Percentiles rank a stretch among this genome's conserved stretches.
phyloP scores from a whole-genome alignment of 92 coral and sea anemone genomes.

The Epizoanthus illoricatus region DNA sequence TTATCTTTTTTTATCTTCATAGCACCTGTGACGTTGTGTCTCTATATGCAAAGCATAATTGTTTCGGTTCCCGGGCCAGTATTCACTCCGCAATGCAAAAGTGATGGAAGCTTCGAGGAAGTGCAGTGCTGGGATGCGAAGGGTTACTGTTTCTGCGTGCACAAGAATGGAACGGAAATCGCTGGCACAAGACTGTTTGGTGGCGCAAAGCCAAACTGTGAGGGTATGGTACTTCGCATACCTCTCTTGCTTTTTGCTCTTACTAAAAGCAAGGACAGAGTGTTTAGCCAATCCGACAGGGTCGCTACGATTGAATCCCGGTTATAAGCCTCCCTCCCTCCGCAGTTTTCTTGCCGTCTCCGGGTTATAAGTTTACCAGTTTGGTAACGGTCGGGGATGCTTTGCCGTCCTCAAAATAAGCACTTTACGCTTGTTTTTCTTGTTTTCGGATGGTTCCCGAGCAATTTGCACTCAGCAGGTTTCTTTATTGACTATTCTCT shows the following conservation, averaged over 20 bases:
- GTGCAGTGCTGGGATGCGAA: slow-evolving; percentile 64
- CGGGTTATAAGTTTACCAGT: no score
- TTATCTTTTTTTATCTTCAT: neutral
- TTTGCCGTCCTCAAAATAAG: no score
- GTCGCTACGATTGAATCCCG: no score
- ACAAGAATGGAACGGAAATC: slow-evolving; percentile 54
- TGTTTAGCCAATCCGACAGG: neutral
- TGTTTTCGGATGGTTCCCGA: no score
- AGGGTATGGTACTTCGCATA: neutral
- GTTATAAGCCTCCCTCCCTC: neutral
- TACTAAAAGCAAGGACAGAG: neutral
- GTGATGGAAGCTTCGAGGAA: slow-evolving; percentile 67
- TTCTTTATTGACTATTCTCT: no score
- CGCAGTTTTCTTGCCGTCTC: no score
- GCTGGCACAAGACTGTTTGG: slow-evolving; percentile 58
- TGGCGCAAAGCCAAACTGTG: slow-evolving; percentile 47
- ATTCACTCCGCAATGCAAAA: slow-evolving; percentile 64
- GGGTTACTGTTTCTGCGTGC: slow-evolving; percentile 63
- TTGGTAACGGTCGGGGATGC: no score
- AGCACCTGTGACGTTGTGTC: slow-evolving; percentile 41
- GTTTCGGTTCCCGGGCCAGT: slow-evolving; percentile 65
- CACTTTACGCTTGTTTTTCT: no score
- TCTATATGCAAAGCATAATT: slow-evolving; percentile 54
- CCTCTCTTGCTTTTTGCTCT: no score
- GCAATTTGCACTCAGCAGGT: no score